Base-by-base conservation (phyloP, 1,140 invertebrate genomes). In the Drosophila orosa region DNA sequence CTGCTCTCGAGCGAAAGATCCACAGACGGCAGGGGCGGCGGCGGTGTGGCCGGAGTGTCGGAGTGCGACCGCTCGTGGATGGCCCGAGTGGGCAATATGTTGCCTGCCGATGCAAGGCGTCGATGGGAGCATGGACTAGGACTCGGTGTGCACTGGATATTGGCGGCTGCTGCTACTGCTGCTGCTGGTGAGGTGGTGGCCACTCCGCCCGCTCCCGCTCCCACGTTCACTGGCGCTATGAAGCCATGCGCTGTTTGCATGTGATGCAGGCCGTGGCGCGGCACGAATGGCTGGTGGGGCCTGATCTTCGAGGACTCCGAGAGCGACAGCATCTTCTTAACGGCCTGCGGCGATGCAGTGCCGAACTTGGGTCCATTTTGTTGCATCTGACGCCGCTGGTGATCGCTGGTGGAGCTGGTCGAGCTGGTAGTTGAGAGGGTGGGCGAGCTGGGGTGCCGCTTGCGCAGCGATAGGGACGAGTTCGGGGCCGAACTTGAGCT, bases 1-100 rank as follows among this genome's bases (percentile, higher is more conserved):
- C 97, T 98, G 91, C 97, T 98, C 92, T 99, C 98, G 12, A 97
- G 96, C 60, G 96, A 98, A 42, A 99, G 94, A 92, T 98, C 97
- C 17, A 99, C 97, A 15, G 96, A 96, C 3, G 96, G 96, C 63
- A 96, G 93, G 24, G 96, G 94, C 35, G 93, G 95, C n/a, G 96
- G 94, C 15, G 83, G 75, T 13, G 50, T 54, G 31, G 93, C 95
- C 7, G 95, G 96, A 5, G 97, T 97, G 91, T 98, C 97, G n/a
- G 97, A 98, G 92, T 98, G 96, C 12, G 96, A 97, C 52, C 97
- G 94, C 91, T 97, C 97, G 91, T 98, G 97, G 92, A 95, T 95
- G 39, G 93, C 93, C 45, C 94, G 92, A 50, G 90, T 85, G 61
- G 90, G 87, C 56, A 89, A 66, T 27, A 87, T 84, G 56, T 89